Base-by-base conservation (phyloP, 2,888 invertebrate species). In the Tetragonisca angustula region DNA sequence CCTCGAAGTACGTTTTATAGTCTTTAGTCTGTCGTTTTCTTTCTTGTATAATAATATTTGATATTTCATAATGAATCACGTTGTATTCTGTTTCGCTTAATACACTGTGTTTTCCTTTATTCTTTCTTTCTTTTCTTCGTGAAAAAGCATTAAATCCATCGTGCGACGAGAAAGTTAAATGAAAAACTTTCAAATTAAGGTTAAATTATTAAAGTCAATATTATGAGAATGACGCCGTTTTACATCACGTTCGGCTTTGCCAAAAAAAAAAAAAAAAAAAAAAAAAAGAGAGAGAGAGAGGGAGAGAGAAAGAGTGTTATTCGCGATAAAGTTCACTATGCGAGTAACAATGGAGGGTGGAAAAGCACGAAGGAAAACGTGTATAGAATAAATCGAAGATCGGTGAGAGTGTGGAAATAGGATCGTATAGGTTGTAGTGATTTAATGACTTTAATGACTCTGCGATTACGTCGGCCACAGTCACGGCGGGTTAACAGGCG, bases 381-480 rank as follows among this genome's bases (percentile, higher is more conserved):
- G 49, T 49, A 19, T 13, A n/a, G 54, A 70, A 70, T 62, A 61
- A 73, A 65, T 32, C 19, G 68, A 59, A 56, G 83, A 70, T 72
- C 24, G 64, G 56, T 9, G 73, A 67, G 73, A 61, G 76, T 21
- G 36, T 65, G 24, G 62, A 50, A 49, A 50, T 21, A 13, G 54
- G 17, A 32, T 62, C 17, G n/a, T 62, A 43, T 50, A 64, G 61
- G 65, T 36, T 56, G 84, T 73, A 76, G 86, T 77, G 76, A 76
- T 87, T 88, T 88, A 90, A 90, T 90, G 90, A 89, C 83, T 88
- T 87, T 87, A 90, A 90, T 89, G 85, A 88, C 86, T 81, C 76
- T 71, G 83, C 83, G 86, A 86, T 90, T 89, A 90, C 86, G 82
- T 81, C 64, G 54, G 77, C 75, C 76, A 76, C 81, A 84, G 83